A percentile compares a stretch with the other conserved stretches of the same genome.
Evolutionary conservation across 2,888 invertebrate genomes (phyloP).

Genomic region (Campaea margaritaria): DNA sequence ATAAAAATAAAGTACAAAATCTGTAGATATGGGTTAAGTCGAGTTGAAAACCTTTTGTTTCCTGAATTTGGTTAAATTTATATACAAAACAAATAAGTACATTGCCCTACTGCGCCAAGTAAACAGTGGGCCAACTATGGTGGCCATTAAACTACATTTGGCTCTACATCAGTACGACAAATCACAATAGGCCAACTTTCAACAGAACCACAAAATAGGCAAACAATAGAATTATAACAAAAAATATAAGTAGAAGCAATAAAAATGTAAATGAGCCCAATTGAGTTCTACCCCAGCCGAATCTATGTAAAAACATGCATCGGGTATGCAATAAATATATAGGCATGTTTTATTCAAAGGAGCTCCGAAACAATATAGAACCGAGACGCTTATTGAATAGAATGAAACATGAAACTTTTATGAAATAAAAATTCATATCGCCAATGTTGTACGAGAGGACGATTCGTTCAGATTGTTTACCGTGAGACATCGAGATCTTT

Average conservation of each 20-base stretch:
- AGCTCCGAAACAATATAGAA: constrained; percentile 72
- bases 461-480: constrained; percentile 21
- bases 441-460: constrained; percentile 7
- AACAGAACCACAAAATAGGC: constrained; percentile 29
- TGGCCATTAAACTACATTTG: background rate
- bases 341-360: constrained; percentile 76
- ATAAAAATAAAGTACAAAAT: too few relatives aligned
- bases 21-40: too few relatives aligned
- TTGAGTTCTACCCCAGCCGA: constrained; percentile 52
- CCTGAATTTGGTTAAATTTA: too few relatives aligned
- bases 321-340: constrained; percentile 71
- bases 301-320: constrained; percentile 79
- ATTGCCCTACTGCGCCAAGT: too few relatives aligned
- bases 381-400: constrained; percentile 62
- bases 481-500: too few relatives aligned
- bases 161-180: constrained; percentile 9
- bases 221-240: constrained; percentile 47
- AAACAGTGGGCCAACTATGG: background rate
- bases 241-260: constrained; percentile 50
- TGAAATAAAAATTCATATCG: constrained; percentile 32
- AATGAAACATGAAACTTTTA: constrained; percentile 53
- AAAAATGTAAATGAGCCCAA: constrained; percentile 72
- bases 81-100: too few relatives aligned
- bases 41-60: too few relatives aligned
- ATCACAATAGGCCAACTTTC: constrained; percentile 22